Evolutionary conservation across 2,113 vertebrate species (phyloP).

Genomic region (Columba janthina): DNA sequence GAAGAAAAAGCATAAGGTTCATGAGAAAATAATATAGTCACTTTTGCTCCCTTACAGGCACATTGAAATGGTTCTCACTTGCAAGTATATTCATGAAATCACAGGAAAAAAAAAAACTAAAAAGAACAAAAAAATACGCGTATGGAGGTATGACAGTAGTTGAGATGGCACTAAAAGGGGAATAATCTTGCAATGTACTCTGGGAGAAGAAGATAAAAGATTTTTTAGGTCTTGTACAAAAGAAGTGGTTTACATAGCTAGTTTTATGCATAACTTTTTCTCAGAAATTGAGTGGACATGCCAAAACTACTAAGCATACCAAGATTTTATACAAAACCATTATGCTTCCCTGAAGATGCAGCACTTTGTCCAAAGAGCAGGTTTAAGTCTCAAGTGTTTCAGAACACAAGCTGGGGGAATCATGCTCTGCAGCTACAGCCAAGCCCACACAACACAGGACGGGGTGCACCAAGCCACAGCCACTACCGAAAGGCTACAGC

Average conservation of each 20-base stretch:
- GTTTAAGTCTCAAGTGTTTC: neutral
- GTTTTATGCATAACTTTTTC: neutral
- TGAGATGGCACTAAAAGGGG: neutral
- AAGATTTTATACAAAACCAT: neutral
- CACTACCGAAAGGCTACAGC: neutral
- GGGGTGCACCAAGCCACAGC: fast-evolving
- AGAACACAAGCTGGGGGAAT: neutral
- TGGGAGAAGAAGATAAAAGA: neutral
- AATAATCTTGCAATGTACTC: neutral
- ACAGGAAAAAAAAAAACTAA: neutral
- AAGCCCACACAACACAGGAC: neutral
- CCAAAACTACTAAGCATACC: neutral
- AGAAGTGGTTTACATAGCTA: neutral
- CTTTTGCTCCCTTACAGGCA: neutral
- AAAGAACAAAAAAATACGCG: neutral
- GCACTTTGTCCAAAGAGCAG: neutral
- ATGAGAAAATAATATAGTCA: neutral
- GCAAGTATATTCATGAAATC: neutral
- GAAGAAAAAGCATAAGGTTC: neutral
- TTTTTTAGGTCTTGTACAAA: neutral
- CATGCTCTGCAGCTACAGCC: neutral
- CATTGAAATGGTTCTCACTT: neutral
- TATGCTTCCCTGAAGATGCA: neutral
- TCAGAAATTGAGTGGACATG: neutral
- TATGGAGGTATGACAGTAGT: neutral